Evolutionary conservation across 2,113 vertebrate genomes (phyloP).

Genomic region (Hemiscyllium ocellatum): DNA sequence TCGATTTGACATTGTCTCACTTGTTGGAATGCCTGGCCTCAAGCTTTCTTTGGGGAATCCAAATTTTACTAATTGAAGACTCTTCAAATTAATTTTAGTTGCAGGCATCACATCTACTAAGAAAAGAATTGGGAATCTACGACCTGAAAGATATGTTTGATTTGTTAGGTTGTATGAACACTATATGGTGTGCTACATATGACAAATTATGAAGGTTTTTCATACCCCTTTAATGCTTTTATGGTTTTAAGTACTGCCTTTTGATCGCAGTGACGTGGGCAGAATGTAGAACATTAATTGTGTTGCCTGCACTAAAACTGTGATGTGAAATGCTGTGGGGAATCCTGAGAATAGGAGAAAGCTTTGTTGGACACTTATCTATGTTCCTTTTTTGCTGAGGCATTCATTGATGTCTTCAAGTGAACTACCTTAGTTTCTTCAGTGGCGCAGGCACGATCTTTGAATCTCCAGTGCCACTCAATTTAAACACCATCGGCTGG

Average conservation of each 20-base stretch:
- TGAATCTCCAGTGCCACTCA: background rate
- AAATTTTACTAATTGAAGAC: background rate
- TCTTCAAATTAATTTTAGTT: background rate
- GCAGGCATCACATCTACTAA: background rate
- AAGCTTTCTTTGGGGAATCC: background rate
- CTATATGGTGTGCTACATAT: background rate
- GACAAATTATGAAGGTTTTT: background rate
- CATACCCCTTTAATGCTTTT: background rate
- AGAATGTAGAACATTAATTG: background rate
- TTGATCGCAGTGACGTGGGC: background rate
- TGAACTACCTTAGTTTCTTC: background rate
- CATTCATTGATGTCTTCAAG: background rate
- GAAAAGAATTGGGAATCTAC: background rate
- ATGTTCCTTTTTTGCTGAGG: background rate
- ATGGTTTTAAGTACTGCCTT: background rate
- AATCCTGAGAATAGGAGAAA: background rate
- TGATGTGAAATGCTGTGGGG: background rate
- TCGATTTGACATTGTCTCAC: background rate
- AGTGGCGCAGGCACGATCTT: background rate
- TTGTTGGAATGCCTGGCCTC: background rate
- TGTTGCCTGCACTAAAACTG: background rate
- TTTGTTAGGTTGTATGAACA: background rate
- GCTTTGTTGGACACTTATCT: background rate
- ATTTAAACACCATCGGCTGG: background rate
- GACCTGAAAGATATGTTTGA: background rate